Evolutionary conservation across 2,888 invertebrate genomes (phyloP), one percentile per base, ranked within the genome.

Genomic region (Torymus tubicola): DNA sequence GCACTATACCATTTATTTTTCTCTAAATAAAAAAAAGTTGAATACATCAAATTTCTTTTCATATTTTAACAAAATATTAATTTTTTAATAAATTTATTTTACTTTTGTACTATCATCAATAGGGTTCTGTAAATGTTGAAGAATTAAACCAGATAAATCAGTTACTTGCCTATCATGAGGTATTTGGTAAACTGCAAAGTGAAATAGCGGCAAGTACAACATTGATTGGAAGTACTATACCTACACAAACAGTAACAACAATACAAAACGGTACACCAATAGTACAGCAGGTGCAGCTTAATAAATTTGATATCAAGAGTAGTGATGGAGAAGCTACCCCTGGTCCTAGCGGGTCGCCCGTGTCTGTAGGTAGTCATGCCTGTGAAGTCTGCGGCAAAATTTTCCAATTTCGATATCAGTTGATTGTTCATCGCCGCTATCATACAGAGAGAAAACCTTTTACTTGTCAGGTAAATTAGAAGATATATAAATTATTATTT

Each of bases 301-400:
- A 90, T 81, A 91, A 90, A 83, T 90, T 90, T 64, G 90, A 90
- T 53, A 88, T 90, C 55, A 90, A 90, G 79, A 85, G 88, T 4
- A 89, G 86, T 70, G 90, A 91, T 50, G 89, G 89, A 11, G 90
- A 90, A 82, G 90, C 89, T 2, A 90, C 90, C 13, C 90, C 90
- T 8, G 90, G 90, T 79, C 90, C 90, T 70, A 92, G 92, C 63
- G 94, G 93, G 3, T 94, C 95, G 1, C 92, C 93, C 2, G 93
- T 93, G 2, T 91, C 93, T 16, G 91, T 92, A 50, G 94, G 94
- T 21, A 93, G 93, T 83, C 96, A 96, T 90, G 93, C 95, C 18
- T 96, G 96, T 90, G 96, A 96, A 90, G 93, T 96, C 81, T 96
- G 96, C 87, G 96, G 96, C 72, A 96, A 96, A 91, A 95, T 96